Conservation (phyloP, 1,140 invertebrate genomes). For the Drosophila bocki region DNA sequence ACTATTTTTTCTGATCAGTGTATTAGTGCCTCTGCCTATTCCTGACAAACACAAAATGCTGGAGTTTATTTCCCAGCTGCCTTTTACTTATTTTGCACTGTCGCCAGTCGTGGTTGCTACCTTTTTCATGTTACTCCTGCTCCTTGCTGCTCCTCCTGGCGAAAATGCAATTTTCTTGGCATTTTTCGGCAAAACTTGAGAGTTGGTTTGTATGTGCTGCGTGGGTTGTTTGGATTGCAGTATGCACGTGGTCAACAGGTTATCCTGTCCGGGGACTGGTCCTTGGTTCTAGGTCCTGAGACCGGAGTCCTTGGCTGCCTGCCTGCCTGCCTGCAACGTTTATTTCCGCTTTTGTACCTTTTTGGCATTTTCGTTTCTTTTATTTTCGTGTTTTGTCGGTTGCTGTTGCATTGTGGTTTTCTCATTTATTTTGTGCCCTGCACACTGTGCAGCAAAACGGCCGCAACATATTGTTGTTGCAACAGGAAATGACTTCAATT, state of each 20-base stretch:
- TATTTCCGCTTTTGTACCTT: conserved; percentile 83
- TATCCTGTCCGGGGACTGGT: conserved; percentile 66
- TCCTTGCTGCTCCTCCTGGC: conserved; percentile 7
- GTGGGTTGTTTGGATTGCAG: conserved; percentile 67
- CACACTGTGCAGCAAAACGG: conserved; percentile 36
- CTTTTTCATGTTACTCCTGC: conserved; percentile 62
- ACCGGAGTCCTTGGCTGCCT: conserved; percentile 38
- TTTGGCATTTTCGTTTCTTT: conserved; percentile 76
- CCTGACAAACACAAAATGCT: conserved; percentile 68
- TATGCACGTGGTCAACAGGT: conserved; percentile 83
- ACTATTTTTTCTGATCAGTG: not conserved
- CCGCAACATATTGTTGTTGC: conserved; percentile 67
- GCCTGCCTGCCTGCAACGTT: conserved; percentile 66
- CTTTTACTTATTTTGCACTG: conserved; percentile 72
- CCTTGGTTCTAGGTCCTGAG: conserved; percentile 38
- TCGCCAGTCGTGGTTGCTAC: conserved; percentile 63
- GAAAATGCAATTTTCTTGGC: conserved; percentile 83
- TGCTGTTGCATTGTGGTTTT: conserved; percentile 74
- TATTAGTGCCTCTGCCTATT: conserved; percentile 32
- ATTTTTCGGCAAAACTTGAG: conserved; percentile 78
- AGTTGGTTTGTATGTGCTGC: conserved; percentile 24
- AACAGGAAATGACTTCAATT: conserved; percentile 82
- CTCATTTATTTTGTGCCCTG: conserved; percentile 72
- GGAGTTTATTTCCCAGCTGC: conserved; percentile 74
- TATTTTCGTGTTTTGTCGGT: conserved; percentile 41